These are phyloP conservation scores for Morpho helenor DNA, from an alignment of 2,888 invertebrate genomes.

Conservation along the genomic window DNA sequence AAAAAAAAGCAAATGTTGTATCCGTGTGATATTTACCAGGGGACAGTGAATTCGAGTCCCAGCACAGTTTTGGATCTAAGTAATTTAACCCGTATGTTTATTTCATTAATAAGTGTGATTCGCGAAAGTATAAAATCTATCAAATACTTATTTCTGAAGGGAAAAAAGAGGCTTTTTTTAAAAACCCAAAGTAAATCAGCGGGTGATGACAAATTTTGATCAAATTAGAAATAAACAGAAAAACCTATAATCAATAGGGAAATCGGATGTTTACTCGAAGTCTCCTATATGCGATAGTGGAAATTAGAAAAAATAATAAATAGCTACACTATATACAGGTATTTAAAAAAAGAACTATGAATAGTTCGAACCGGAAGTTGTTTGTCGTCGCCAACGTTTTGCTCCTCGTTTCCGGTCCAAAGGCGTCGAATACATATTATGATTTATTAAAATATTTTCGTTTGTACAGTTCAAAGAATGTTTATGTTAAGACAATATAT, in stretches of 20 bases:
- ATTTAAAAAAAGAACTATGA: slow-evolving; percentile 11
- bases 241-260: no score
- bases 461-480: slow-evolving; percentile 26
- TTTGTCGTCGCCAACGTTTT: slow-evolving; percentile 35
- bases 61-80: no score
- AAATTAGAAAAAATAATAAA: neutral
- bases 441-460: slow-evolving; percentile 29
- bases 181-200: neutral
- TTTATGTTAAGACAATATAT: slow-evolving; percentile 2
- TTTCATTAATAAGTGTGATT: no score
- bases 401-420: slow-evolving; percentile 31
- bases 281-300: neutral
- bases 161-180: no score
- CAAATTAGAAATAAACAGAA: no score
- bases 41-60: no score
- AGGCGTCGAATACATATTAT: slow-evolving; percentile 26
- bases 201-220: neutral
- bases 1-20: no score
- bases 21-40: no score
- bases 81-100: no score
- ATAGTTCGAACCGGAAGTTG: slow-evolving; percentile 31
- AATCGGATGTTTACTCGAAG: no score
- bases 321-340: neutral
- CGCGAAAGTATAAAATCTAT: no score
- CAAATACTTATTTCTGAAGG: no score